Base-by-base conservation (phyloP, 2,888 invertebrate species). In the Polyploca ridens region DNA sequence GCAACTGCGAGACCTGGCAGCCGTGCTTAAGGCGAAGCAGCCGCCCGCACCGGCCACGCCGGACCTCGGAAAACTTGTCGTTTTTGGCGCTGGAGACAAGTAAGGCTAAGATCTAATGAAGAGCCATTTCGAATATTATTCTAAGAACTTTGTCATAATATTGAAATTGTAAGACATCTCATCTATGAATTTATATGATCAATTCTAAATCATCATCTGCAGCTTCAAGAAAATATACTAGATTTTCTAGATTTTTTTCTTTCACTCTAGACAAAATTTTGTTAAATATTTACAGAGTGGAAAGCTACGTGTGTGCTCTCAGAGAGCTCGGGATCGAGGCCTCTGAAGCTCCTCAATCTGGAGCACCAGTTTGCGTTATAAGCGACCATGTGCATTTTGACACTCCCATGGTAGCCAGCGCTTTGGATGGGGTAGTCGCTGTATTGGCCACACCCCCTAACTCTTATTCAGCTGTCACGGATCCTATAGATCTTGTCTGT, bases 401-500 rank as follows among this genome's bases (percentile, higher is more conserved):
- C 91, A 86, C 94, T 86, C 81, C 91, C 63, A 5, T 77, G 0
- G 91, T 94, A 1, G 67, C 80, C 68, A 87, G 78, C 65, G 94
- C 94, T 0, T 75, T 93, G 46, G 90, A 91, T 58, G 94, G 93
- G 6, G 94, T 94, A 16, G 94, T 94, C 14, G 94, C 94, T 1
- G 94, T 83, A 54, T 76, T 87, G 74, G 97, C 97, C 0, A 96
- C 97, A 0, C 97, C 98, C 0, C 97, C 97, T 0, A 97, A 97
- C 82, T 97, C 97, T 0, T 97, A 97, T 81, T 97, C 97, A 0
- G 97, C 97, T 0, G 96, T 97, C 33, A 94, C 94, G 0, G 97
- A 97, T 83, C 97, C 97, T 0, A 97, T 97, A 5, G 97, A 97
- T 78, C 89, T 97, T 77, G 97, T 96, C n/a, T 97, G 96, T 75